Evolutionary conservation across 2,113 vertebrate species (phyloP).

Genomic region (Psittacula cyanocephala): DNA sequence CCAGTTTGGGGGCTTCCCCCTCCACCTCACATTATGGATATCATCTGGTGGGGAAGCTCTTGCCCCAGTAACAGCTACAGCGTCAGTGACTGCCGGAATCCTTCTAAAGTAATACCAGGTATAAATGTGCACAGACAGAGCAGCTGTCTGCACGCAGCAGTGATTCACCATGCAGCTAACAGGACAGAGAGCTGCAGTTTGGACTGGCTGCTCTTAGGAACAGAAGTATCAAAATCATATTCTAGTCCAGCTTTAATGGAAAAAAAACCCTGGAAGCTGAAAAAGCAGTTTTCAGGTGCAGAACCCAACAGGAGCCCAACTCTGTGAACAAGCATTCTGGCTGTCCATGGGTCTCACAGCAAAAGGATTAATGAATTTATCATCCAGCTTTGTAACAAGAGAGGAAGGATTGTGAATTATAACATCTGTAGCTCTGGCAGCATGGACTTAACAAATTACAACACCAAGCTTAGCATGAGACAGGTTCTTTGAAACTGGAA

Average conservation of each 20-base stretch:
- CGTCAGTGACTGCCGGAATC: not conserved
- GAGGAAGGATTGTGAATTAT: fast-evolving
- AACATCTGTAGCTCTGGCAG: not conserved
- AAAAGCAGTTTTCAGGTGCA: not conserved
- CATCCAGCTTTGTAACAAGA: not conserved
- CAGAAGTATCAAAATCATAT: not conserved
- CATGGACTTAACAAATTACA: not conserved
- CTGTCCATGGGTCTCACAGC: no score
- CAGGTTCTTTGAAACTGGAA: not conserved
- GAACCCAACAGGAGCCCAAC: not conserved
- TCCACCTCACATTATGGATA: not conserved
- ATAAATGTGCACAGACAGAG: not conserved
- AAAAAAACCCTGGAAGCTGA: not conserved
- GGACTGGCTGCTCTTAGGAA: not conserved
- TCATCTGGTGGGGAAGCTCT: not conserved
- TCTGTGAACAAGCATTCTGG: not conserved
- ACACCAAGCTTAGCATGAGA: not conserved
- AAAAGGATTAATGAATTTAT: not conserved
- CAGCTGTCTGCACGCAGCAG: not conserved
- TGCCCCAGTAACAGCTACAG: not conserved
- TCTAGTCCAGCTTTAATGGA: not conserved
- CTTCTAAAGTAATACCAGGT: not conserved
- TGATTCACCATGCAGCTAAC: not conserved
- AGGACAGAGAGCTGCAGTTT: not conserved
- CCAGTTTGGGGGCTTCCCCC: not conserved